Evolutionary conservation across 1,140 invertebrate species (phyloP), one percentile per base, ranked within the genome.

Genomic region (Drosophila kanapiae): DNA sequence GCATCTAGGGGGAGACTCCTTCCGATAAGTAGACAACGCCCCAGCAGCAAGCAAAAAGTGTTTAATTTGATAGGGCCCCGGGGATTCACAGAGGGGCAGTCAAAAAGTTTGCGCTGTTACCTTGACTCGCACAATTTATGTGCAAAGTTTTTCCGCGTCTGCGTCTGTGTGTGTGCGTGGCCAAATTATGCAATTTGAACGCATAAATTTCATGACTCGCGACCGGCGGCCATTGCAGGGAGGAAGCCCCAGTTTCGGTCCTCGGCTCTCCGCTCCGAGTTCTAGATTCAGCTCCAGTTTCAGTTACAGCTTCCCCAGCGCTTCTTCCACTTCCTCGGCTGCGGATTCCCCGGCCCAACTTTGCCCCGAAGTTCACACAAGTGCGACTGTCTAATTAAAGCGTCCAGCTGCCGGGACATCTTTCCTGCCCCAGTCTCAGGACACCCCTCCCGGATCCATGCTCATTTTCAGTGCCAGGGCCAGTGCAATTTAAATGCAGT

Each of bases 171-270:
- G 38, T 38, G 33, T 69, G 68, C 60, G 54, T 58, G 42, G 48
- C 69, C 63, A 79, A 88, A 88, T 88, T 88, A 88, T 88, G 85
- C 85, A 88, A 90, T 88, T 88, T 88, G 72, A 88, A 72, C 86
- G 85, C 85, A 88, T 88, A 88, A 88, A 88, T 88, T 88, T 90
- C 70, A 81, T 62, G 78, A 84, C 72, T 76, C 60, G 67, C 67
- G 74, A 72, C 77, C 58, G 64, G 47, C 75, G 68, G 69, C 78
- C 43, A 71, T 53, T 57, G 54, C 56, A 51, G 67, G 35, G 69
- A 71, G 69, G 67, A 74, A 72, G 31, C 45, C 38, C 48, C 68
- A 71, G 63, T 49, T 48, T 43, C 33, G 10, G 38, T 70, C 48
- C 33, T 27, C n/a, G 18, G 14, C 37, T 9, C 59, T 27, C 11